These are phyloP conservation scores for Caenorhabditis latens DNA, from an alignment of 1,140 invertebrate species.

Conservation along the genomic window DNA sequence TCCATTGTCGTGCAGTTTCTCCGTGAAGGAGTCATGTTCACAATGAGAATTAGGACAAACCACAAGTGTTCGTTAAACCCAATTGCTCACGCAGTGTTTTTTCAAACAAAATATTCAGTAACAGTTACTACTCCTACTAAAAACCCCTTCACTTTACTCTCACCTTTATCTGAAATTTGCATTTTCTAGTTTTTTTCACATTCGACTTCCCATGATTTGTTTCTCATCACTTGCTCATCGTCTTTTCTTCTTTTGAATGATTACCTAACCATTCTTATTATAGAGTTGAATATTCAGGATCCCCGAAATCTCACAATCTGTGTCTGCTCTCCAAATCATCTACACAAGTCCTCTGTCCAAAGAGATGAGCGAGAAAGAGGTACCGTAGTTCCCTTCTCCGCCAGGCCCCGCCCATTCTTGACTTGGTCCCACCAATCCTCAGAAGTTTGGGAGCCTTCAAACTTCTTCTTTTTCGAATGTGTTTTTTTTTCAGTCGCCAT, in stretches of 20 bases:
- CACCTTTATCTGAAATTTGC: background rate
- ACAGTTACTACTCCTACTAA: no score
- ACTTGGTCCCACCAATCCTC: slow-evolving; percentile 20
- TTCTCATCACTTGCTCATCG: background rate
- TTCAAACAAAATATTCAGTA: no score
- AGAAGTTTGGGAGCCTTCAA: background rate
- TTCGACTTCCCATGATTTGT: background rate
- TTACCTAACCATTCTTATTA: no score
- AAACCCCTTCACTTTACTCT: no score
- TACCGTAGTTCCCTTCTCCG: background rate
- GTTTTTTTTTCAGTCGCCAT: background rate
- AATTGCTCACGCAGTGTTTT: no score
- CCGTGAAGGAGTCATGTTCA: no score
- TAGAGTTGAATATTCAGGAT: no score
- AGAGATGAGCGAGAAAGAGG: slow-evolving; percentile 43
- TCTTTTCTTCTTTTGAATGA: background rate
- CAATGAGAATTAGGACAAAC: no score
- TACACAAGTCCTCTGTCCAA: background rate
- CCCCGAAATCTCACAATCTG: no score
- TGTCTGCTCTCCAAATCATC: background rate
- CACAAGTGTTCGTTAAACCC: no score
- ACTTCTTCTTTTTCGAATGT: background rate
- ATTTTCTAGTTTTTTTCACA: background rate
- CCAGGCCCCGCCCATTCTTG: background rate
- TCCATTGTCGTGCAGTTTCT: no score